These are phyloP conservation scores for Pedetes capensis DNA, from an alignment of 2,113 vertebrate genomes.

Conservation along the genomic window DNA sequence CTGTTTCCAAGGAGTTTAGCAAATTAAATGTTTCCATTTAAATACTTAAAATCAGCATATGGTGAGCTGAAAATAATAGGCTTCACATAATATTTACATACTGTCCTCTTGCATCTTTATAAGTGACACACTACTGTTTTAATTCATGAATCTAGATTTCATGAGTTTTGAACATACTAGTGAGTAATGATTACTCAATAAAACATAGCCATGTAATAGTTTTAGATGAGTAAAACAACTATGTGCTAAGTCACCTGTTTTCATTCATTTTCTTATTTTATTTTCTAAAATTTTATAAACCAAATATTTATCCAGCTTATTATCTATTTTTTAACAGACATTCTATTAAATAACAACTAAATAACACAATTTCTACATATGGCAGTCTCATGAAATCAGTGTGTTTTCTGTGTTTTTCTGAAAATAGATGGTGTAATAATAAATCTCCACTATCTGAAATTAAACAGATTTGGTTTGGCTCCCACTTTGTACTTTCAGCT, in stretches of 20 bases:
- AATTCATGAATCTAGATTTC: background rate
- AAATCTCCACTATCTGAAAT: background rate
- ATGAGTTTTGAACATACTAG: background rate
- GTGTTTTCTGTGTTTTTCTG: background rate
- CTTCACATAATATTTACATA: background rate
- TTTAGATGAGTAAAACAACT: background rate
- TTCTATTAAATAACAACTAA: background rate
- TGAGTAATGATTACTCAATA: conserved; percentile 15
- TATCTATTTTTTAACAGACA: background rate
- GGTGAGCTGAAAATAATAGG: background rate
- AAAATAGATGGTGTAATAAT: background rate
- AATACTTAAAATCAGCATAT: background rate
- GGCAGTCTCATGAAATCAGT: background rate
- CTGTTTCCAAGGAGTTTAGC: background rate
- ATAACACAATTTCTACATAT: background rate
- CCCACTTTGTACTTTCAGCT: background rate
- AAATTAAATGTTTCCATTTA: conserved; percentile 21
- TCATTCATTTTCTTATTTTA: conserved; percentile 18
- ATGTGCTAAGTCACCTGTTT: background rate
- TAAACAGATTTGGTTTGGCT: background rate
- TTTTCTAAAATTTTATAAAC: conserved; percentile 7
- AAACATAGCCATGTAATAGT: background rate
- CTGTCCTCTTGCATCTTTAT: background rate
- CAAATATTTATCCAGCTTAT: background rate
- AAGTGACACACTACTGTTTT: background rate